Conservation (phyloP, 2,797 vertebrate genomes). For the Gymnothorax javanicus region DNA sequence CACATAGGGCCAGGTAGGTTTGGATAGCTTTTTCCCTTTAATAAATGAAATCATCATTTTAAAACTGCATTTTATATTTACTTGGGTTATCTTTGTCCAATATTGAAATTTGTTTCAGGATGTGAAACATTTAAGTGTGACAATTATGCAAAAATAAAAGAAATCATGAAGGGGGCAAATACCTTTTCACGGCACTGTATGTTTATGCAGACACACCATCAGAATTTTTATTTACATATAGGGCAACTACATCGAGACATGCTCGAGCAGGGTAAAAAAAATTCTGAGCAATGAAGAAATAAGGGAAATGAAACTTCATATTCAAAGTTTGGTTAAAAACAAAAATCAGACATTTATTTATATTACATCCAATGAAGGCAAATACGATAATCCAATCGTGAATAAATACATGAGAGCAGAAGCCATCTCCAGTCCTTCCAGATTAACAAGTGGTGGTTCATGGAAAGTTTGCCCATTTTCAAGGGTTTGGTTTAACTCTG, state of each 20-base stretch:
- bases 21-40: too few relatives aligned
- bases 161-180: too few relatives aligned
- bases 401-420: background rate
- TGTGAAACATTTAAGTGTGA: too few relatives aligned
- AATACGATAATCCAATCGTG: background rate
- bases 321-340: background rate
- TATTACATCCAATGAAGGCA: background rate
- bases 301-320: background rate
- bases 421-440: background rate
- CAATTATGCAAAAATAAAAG: too few relatives aligned
- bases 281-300: background rate
- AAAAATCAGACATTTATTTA: constrained; percentile 6
- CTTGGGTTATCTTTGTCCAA: too few relatives aligned
- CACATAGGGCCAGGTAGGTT: too few relatives aligned
- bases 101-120: too few relatives aligned
- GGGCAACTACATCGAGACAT: background rate
- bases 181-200: too few relatives aligned
- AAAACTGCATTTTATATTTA: too few relatives aligned
- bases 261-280: background rate
- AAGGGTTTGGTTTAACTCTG: background rate
- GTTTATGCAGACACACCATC: background rate
- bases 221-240: background rate
- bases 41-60: too few relatives aligned
- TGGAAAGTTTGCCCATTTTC: background rate
- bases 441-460: background rate